Evolutionary conservation across 2,888 invertebrate genomes (phyloP), one percentile per base, ranked within the genome.

Genomic region (Trichopria drosophilae): DNA sequence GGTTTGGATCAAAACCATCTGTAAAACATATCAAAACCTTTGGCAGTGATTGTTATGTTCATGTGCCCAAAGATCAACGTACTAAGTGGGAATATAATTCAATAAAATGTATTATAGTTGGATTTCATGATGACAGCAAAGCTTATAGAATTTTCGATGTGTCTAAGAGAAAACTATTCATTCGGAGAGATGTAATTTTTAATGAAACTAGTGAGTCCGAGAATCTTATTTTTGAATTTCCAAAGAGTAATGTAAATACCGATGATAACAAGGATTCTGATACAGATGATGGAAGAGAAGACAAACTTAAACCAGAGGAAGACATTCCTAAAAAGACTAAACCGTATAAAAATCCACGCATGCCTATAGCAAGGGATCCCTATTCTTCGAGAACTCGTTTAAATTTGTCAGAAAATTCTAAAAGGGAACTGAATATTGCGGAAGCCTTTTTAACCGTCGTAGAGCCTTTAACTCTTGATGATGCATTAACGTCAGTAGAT

Each of bases 111-210:
- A 45, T 67, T 6, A 51, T 67, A 24, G 58, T 71, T n/a, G 68
- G 69, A 1, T 70, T 70, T 63, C 53, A 42, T 7, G 58, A 55
- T 6, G 59, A 61, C 3, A 52, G 63, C n/a, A 58, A 51, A 6
- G 68, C 67, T 10, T 67, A 68, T 20, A 63, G 62, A 26, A 54
- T 60, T 9, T 62, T 53, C 53, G 58, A 61, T 40, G 61, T 61
- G 6, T n/a, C 47, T 7, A 52, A 20, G 12, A 42, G 49, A 35
- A 60, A 37, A 47, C 41, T 58, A 6, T 40, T 37, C n/a, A 41
- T 54, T 15, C 44, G 40, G 26, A 43, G 51, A 36, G 58, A 61
- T 45, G 55, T 61, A 12, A 52, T 41, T 9, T 51, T 55, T 29
- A n/a, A 39, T 31, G 42, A 53, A 29, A 39, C 7, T 0, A 19